Conservation (phyloP, 2,888 invertebrate species). For the Pachycephus smyrnensis region DNA sequence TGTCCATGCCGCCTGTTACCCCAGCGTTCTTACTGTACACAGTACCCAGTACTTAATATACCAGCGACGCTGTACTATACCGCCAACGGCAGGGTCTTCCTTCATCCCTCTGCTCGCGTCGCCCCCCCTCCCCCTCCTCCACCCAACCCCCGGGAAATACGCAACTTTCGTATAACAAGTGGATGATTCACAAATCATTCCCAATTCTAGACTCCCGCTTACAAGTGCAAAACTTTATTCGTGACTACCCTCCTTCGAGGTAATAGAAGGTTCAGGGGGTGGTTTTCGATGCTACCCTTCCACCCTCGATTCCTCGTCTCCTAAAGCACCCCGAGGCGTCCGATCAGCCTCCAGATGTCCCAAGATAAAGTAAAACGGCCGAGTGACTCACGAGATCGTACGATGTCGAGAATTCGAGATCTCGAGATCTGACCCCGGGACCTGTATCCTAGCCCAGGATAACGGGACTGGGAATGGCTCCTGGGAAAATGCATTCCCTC, state of each 20-base stretch:
- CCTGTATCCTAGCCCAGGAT: background rate
- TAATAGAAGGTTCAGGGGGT: background rate
- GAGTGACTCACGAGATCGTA: background rate
- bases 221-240: slow-evolving; percentile 30
- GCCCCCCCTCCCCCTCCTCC: slow-evolving; percentile 24
- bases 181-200: slow-evolving; percentile 64
- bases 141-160: slow-evolving; percentile 35
- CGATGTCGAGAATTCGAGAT: background rate
- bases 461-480: background rate
- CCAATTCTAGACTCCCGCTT: slow-evolving; percentile 39
- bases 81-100: background rate
- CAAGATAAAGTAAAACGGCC: background rate
- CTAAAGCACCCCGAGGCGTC: background rate
- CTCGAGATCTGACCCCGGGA: background rate
- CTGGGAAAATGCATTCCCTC: background rate
- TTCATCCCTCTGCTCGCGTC: background rate
- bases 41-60: background rate
- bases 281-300: background rate
- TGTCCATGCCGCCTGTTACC: background rate
- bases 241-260: slow-evolving; percentile 3
- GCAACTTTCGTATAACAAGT: slow-evolving; percentile 62
- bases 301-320: background rate
- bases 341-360: background rate
- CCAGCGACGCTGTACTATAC: background rate
- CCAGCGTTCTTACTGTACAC: background rate